Evolutionary conservation across 2,888 invertebrate genomes (phyloP), one percentile per base, ranked within the genome.

Genomic region (Hypsopygia costalis): DNA sequence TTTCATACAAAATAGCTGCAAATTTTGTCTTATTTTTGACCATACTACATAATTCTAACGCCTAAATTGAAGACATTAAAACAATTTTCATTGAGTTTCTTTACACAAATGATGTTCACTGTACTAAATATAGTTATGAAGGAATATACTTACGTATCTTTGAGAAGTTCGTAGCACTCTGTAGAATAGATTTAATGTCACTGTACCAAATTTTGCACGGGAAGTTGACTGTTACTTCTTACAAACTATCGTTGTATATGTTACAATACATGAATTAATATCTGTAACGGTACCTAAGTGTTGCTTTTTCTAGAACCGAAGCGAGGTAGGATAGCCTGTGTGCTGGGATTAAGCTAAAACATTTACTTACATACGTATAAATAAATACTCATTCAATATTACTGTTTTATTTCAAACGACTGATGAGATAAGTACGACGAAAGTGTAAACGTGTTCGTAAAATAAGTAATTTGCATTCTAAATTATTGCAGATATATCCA

Each of bases 141-240:
- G 16, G n/a, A n/a, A n/a, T n/a, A n/a, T n/a, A n/a, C n/a, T n/a
- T n/a, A n/a, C n/a, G n/a, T n/a, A n/a, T 33, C 11, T 29, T 36
- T 34, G 62, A 69, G 69, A 73, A 63, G 69, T 63, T 59, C 56
- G 76, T 80, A 73, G 79, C 79, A 81, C 77, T 78, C 78, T 81
- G 78, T 75, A 72, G 63, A 51, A 46, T 53, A 51, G 16, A 51
- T 51, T 44, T 42, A 45, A 32, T 37, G 22, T 55, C 62, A 70
- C 69, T 72, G 71, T 70, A 69, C 58, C 49, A 61, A 69, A 63
- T 43, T 49, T 41, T 65, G 62, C 69, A 64, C 67, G 54, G 55
- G 45, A 59, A 51, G 48, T 63, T 56, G 55, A 65, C 56, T 70
- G 57, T 69, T 59, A 60, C 46, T 44, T 46, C 34, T 46, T 48